Conservation (phyloP, 1,140 invertebrate species). For the Cydia pomonella region DNA sequence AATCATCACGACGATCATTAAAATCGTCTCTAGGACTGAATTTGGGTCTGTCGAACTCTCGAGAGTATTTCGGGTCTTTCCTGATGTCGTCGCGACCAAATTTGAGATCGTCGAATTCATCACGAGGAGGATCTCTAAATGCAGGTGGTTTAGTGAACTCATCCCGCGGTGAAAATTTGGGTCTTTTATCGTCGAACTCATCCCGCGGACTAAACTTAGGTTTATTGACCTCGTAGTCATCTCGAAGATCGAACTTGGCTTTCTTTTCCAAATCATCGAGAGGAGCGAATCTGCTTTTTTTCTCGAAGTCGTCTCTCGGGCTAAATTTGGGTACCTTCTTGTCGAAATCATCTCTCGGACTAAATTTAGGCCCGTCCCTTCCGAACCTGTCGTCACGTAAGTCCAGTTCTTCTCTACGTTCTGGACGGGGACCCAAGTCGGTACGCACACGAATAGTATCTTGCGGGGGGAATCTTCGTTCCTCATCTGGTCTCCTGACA, state of each 20-base stretch:
- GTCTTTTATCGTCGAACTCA: conserved; percentile 14
- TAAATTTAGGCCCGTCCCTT: neutral
- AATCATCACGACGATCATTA: conserved; percentile 16
- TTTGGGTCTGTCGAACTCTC: conserved; percentile 29
- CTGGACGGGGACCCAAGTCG: neutral
- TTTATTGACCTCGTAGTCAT: conserved; percentile 34
- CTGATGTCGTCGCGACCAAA: conserved; percentile 40
- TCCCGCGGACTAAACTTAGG: conserved; percentile 16
- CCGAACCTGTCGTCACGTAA: neutral
- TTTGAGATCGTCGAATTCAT: conserved; percentile 38
- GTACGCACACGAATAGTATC: conserved; percentile 6
- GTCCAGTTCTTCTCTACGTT: conserved; percentile 12
- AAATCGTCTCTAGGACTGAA: conserved; percentile 18
- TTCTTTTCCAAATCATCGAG: neutral
- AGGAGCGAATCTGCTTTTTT: conserved; percentile 7
- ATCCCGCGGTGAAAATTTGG: conserved; percentile 3
- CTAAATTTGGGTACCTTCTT: conserved; percentile 13
- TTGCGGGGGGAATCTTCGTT: neutral
- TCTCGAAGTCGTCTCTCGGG: neutral
- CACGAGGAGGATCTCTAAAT: conserved; percentile 32
- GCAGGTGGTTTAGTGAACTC: neutral
- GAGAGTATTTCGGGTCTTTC: conserved; percentile 37
- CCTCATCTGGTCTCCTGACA: conserved; percentile 25
- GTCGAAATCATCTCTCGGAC: conserved; percentile 13
- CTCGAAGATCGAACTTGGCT: conserved; percentile 31